Conservation (phyloP, 2,797 vertebrate genomes). For the Anisognathus igniventris region DNA sequence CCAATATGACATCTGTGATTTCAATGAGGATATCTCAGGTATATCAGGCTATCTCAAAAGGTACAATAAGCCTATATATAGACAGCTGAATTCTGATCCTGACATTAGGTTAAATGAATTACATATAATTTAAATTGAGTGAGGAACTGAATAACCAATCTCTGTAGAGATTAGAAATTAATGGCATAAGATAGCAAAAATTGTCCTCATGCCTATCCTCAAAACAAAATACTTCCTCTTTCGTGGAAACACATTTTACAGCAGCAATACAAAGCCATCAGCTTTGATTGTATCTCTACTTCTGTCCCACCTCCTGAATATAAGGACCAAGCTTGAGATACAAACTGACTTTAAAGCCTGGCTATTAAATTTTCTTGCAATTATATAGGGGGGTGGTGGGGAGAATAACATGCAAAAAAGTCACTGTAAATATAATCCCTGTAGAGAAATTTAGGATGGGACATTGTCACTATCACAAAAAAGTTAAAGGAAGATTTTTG, state of each 20-base stretch:
- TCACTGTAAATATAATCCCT: background rate
- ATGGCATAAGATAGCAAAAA: background rate
- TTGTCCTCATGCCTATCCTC: background rate
- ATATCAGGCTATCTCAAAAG: background rate
- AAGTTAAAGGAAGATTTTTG: background rate
- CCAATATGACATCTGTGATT: rapidly evolving
- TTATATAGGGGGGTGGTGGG: background rate
- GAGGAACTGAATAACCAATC: background rate
- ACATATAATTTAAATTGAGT: background rate
- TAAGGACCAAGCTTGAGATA: background rate
- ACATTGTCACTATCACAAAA: background rate
- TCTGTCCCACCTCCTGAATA: background rate
- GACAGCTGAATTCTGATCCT: background rate
- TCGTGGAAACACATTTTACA: background rate
- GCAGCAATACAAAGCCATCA: background rate
- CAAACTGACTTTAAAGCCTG: background rate
- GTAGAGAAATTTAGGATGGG: background rate
- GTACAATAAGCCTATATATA: background rate
- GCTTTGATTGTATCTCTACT: background rate
- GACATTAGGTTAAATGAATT: background rate
- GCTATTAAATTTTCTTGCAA: background rate
- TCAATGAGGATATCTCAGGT: background rate
- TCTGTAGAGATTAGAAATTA: background rate
- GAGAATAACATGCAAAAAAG: background rate
- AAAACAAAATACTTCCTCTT: background rate